Conservation (phyloP, 2,888 invertebrate species). For the Ophion costatus region DNA sequence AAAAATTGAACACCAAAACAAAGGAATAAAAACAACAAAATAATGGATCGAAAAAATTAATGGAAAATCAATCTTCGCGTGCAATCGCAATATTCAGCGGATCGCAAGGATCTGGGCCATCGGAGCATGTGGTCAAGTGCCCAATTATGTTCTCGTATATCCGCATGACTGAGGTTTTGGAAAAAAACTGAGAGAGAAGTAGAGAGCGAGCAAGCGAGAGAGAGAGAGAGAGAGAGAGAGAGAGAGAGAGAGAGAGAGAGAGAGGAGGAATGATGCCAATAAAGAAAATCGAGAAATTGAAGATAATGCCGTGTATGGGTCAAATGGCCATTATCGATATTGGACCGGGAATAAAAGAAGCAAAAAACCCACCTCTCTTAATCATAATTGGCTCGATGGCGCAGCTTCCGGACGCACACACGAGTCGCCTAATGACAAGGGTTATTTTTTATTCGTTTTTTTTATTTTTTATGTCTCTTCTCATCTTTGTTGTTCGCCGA, state of each 20-base stretch:
- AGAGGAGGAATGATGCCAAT: neutral
- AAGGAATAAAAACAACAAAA: neutral
- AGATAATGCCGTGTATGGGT: neutral
- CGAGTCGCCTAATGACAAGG: constrained; percentile 19
- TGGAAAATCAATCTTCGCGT: neutral
- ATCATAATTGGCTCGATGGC: constrained; percentile 17
- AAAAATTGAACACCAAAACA: too few relatives aligned
- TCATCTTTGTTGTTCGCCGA: neutral
- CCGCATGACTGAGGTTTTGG: neutral
- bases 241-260: constrained; percentile 16
- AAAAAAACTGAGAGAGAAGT: neutral
- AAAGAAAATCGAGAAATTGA: neutral
- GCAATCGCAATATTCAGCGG: neutral
- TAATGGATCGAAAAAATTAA: neutral
- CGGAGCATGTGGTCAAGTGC: neutral
- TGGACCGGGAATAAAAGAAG: neutral
- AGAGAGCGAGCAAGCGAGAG: neutral
- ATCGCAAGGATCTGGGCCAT: neutral
- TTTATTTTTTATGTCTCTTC: constrained; percentile 1
- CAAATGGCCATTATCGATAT: constrained; percentile 26
- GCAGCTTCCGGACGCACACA: neutral
- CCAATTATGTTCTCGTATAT: neutral
- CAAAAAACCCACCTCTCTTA: neutral
- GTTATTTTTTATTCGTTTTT: neutral
- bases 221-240: neutral